Evolutionary conservation across 2,113 vertebrate genomes (phyloP).

Genomic region (Limanda limanda): DNA sequence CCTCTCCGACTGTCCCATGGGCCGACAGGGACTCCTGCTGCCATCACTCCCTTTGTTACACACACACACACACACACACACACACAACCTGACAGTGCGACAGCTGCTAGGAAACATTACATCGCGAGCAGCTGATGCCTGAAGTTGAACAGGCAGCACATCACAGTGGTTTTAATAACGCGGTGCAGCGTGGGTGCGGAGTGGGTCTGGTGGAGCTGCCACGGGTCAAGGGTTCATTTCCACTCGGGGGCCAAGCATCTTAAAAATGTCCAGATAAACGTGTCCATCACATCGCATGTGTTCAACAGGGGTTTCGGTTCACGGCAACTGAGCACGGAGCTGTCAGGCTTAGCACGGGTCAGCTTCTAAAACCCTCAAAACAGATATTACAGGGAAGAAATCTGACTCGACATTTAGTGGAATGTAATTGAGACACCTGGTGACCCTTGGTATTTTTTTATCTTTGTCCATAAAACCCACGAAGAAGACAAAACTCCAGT

Average conservation of each 20-base stretch:
- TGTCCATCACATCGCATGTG: constrained; percentile 25
- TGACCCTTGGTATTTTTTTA: no score
- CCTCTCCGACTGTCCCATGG: constrained; percentile 63
- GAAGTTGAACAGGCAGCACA: constrained; percentile 49
- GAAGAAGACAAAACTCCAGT: no score
- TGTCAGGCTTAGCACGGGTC: not conserved
- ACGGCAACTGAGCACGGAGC: not conserved
- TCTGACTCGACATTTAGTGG: no score
- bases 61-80: constrained; percentile 27
- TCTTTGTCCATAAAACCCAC: no score
- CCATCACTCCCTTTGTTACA: constrained; percentile 68
- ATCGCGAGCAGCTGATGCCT: constrained; percentile 72
- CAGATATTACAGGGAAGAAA: not conserved
- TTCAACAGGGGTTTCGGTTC: not conserved
- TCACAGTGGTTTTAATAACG: constrained; percentile 60
- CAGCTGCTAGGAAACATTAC: constrained; percentile 75
- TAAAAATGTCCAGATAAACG: constrained; percentile 40
- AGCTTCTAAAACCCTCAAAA: not conserved
- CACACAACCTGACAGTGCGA: constrained; percentile 50
- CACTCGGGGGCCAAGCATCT: constrained; percentile 37
- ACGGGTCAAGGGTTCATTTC: constrained; percentile 46
- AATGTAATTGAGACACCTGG: no score
- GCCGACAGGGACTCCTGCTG: constrained; percentile 65
- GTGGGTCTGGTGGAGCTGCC: constrained; percentile 26
- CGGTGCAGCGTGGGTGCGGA: constrained; percentile 23